Evolutionary conservation across 2,113 vertebrate genomes (phyloP).

Genomic region (Aptenodytes patagonicus): DNA sequence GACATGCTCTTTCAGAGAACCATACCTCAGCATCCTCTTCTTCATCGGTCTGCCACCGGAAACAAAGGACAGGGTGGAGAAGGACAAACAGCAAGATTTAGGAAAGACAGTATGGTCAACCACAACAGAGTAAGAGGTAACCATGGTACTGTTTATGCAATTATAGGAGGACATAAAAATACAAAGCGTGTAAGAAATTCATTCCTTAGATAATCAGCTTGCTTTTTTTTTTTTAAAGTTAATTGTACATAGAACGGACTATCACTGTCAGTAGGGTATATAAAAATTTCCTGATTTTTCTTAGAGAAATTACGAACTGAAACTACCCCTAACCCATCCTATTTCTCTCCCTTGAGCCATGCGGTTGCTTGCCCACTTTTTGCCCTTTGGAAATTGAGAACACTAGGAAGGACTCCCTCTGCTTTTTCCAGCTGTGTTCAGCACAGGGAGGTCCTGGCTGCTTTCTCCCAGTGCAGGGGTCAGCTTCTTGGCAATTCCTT

Average conservation of each 20-base stretch:
- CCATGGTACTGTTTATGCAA: not conserved
- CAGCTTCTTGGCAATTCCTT: conserved; percentile 25
- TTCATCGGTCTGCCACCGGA: conserved; percentile 86
- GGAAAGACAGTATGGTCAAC: conserved; percentile 28
- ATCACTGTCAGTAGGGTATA: not conserved
- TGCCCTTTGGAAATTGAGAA: not conserved
- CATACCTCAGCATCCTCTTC: conserved; percentile 88
- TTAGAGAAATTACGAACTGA: not conserved
- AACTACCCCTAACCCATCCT: not conserved
- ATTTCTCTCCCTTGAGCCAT: not conserved
- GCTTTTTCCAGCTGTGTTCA: not conserved
- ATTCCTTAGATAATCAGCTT: not conserved
- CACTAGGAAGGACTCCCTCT: not conserved
- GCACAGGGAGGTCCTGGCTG: conserved; percentile 30
- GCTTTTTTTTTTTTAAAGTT: not conserved
- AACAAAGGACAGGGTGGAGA: conserved; percentile 60
- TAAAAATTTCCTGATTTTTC: not conserved
- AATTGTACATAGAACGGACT: not conserved
- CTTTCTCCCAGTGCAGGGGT: conserved; percentile 3
- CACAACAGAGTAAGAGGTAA: conserved; percentile 4
- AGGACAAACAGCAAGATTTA: conserved; percentile 72
- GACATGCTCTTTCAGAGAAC: conserved; percentile 39
- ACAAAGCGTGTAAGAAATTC: not conserved
- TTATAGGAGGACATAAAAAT: not conserved
- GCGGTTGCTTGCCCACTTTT: not conserved